These are phyloP conservation scores for Iguana delicatissima DNA, from an alignment of 2,797 vertebrate genomes.

Conservation along the genomic window DNA sequence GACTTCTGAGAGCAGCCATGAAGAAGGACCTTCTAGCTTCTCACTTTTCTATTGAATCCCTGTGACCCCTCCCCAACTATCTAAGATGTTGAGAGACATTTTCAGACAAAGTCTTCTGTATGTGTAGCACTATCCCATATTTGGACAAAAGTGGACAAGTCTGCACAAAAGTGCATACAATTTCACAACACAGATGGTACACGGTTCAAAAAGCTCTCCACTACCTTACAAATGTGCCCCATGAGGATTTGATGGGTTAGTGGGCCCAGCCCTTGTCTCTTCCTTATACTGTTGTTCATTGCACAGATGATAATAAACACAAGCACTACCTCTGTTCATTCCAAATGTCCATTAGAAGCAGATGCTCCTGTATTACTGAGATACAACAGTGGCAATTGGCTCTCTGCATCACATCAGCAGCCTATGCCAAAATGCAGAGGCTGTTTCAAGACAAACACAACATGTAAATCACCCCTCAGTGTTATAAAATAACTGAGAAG, in stretches of 20 bases:
- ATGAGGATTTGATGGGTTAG: not conserved
- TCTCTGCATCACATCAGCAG: not conserved
- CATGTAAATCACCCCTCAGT: not conserved
- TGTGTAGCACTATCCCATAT: too few relatives aligned
- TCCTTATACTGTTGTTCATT: not conserved
- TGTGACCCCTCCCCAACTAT: too few relatives aligned
- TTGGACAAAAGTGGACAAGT: too few relatives aligned
- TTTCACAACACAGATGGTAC: not conserved
- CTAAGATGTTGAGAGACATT: too few relatives aligned
- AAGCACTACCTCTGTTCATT: not conserved
- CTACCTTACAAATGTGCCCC: not conserved
- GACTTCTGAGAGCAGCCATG: too few relatives aligned
- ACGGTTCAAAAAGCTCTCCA: not conserved
- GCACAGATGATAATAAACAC: too few relatives aligned
- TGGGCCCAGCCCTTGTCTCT: not conserved
- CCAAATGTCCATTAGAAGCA: not conserved
- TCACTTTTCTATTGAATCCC: too few relatives aligned
- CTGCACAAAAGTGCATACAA: too few relatives aligned
- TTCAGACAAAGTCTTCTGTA: too few relatives aligned
- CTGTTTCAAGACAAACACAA: not conserved
- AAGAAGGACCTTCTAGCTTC: too few relatives aligned
- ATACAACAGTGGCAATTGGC: not conserved
- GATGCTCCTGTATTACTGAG: not conserved
- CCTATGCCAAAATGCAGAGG: not conserved
- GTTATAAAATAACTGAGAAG: slow-evolving; percentile 46